Base-by-base conservation (phyloP, 2,113 vertebrate genomes). In the Butorides virescens region DNA sequence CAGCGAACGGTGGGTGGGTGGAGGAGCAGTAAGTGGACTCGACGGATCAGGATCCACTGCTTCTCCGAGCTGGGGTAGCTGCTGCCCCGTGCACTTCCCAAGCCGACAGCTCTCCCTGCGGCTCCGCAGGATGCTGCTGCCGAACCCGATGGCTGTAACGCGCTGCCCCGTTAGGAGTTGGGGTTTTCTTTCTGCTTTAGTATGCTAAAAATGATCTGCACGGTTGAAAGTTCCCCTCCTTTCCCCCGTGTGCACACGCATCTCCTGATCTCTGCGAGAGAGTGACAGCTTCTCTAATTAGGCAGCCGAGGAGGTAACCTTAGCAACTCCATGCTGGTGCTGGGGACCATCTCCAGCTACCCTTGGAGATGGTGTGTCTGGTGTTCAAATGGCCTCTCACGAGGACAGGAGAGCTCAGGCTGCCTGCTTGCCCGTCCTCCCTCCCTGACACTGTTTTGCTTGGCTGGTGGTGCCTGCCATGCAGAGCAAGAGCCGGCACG, bases 221-320 rank as follows among this genome's bases (percentile, higher is more conserved):
- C 4, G 15, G 36, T 73, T 86, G 81, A 42, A 77, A 84, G 37
- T 27, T 61, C 56, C 86, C 44, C 26, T 85, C 65, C 78, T 84
- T 52, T 65, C 22, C 42, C 72, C 32, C 65, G 27, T 2, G 10
- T 75, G 91, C 61, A 9, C 42, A 2, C 0, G 1, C 6, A 1
- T 68, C 87, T 95, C 86, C 73, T 77, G 95, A 95, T 97, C 95
- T 92, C 92, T 72, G 50, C 9, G 32, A 87, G 88, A 87, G 84
- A 92, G 30, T 85, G 96, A 96, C 94, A 95, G 97, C 77, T 97
- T 97, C 96, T 96, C 78, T 96, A 96, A 97, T 97, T 89, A 98
- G 85, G 86, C 80, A 92, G 88, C 93, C 3, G 29, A 96, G 80
- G 85, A 97, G 94, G 97, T 98, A 98, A 98, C 98, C 98, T 97